Percentiles rank a stretch among this genome's conserved stretches.
These are phyloP conservation scores for Anarhynchus alexandrinus DNA, from an alignment of 2,113 vertebrate species.

Conservation along the genomic window DNA sequence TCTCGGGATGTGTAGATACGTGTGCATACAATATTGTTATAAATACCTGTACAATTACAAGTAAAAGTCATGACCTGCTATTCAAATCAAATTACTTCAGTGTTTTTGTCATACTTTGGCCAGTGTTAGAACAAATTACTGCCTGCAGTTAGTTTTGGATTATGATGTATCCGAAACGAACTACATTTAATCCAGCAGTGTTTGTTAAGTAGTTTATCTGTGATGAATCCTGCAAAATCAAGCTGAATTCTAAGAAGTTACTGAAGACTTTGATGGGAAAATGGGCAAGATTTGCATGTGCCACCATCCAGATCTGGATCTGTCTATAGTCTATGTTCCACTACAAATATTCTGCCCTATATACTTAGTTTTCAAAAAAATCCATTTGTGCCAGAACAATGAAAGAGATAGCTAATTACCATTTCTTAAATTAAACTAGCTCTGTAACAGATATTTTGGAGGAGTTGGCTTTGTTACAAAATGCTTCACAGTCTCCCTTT, in stretches of 20 bases:
- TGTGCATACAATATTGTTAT: neutral
- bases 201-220: neutral
- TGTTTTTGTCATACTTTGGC: neutral
- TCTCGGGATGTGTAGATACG: neutral
- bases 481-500: neutral
- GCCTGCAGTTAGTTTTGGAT: neutral
- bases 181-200: neutral
- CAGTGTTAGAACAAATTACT: neutral
- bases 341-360: neutral
- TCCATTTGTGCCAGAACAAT: fast-evolving
- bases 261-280: neutral
- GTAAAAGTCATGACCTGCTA: neutral
- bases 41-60: neutral
- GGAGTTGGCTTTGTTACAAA: neutral
- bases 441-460: neutral
- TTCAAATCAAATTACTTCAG: neutral
- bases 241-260: neutral
- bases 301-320: neutral
- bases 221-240: neutral
- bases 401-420: neutral
- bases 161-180: neutral
- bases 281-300: neutral
- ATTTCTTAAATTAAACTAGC: slow-evolving; percentile 15
- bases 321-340: neutral
- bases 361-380: neutral